phyloP scores from a whole-genome alignment of 35 echinoderm and acorn worm genomes.

The Antedon bifida region DNA sequence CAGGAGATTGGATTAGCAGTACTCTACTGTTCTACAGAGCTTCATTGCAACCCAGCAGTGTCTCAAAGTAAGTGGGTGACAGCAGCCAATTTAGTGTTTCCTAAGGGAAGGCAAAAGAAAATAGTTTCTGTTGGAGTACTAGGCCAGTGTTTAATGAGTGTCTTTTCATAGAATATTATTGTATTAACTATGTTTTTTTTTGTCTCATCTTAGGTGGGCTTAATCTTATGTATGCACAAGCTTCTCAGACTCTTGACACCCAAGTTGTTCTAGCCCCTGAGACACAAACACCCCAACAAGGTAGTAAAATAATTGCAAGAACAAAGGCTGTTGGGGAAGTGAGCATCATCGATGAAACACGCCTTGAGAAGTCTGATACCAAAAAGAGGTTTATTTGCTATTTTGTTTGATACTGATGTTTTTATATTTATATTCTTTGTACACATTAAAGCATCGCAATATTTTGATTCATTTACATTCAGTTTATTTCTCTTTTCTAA shows the following conservation, averaged over 20 bases:
- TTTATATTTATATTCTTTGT: too few species aligned
- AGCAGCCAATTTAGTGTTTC: too few species aligned
- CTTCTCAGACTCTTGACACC: neutral
- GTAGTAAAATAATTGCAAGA: neutral
- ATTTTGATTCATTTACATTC: too few species aligned
- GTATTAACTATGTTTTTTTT: neutral
- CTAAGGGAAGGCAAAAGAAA: too few species aligned
- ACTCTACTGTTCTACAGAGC: neutral
- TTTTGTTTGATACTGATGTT: neutral
- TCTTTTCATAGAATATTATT: too few species aligned
- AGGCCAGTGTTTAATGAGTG: too few species aligned
- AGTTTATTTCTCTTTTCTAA: too few species aligned
- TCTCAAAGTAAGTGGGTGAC: conserved; percentile 5
- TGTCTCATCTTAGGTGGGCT: neutral
- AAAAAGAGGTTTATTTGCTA: neutral
- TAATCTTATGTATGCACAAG: neutral
- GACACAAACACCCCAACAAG: neutral
- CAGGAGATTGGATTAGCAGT: conserved; percentile 3
- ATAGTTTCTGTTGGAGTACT: too few species aligned
- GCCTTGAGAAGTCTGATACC: neutral
- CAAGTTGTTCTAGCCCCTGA: neutral
- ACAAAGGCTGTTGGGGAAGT: neutral
- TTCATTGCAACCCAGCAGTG: conserved; percentile 2
- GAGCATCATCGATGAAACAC: neutral
- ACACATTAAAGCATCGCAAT: too few species aligned